Evolutionary conservation across 2,888 invertebrate genomes (phyloP).

Genomic region (Spodoptera picta): DNA sequence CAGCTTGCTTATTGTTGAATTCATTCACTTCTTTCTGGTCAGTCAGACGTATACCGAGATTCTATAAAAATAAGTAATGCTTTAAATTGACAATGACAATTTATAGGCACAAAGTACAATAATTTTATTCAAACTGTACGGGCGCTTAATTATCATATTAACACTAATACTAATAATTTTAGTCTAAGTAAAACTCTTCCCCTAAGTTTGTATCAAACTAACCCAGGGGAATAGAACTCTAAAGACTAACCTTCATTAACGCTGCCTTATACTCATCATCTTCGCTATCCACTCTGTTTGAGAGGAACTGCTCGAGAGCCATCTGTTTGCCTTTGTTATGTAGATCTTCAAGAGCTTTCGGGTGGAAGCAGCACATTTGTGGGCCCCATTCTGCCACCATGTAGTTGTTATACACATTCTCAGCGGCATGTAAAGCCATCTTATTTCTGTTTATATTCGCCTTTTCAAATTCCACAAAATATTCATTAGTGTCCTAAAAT

Average conservation of each 20-base stretch:
- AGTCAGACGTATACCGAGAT: conserved; percentile 20
- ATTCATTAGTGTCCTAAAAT: conserved; percentile 41
- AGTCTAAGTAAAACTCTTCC: too few relatives aligned
- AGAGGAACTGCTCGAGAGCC: too few relatives aligned
- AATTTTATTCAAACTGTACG: too few relatives aligned
- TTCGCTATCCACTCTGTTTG: background rate
- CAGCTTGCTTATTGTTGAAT: conserved; percentile 45
- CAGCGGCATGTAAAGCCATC: conserved; percentile 47
- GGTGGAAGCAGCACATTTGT: conserved; percentile 49
- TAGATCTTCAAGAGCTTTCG: conserved; percentile 29
- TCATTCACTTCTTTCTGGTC: conserved; percentile 31
- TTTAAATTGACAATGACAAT: too few relatives aligned
- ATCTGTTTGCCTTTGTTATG: conserved; percentile 41
- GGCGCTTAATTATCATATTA: too few relatives aligned
- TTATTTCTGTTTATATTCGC: conserved; percentile 52
- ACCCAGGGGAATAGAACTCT: too few relatives aligned
- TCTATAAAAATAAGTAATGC: conserved; percentile 21
- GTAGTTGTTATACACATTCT: conserved; percentile 47
- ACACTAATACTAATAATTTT: too few relatives aligned
- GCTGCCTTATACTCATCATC: conserved; percentile 34
- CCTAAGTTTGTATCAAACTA: too few relatives aligned
- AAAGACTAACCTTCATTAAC: conserved; percentile 18
- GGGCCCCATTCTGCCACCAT: conserved; percentile 44
- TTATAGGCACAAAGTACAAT: too few relatives aligned
- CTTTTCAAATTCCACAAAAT: conserved; percentile 36